Base-by-base conservation (phyloP, 2,888 invertebrate genomes). In the Tinea semifulvella region DNA sequence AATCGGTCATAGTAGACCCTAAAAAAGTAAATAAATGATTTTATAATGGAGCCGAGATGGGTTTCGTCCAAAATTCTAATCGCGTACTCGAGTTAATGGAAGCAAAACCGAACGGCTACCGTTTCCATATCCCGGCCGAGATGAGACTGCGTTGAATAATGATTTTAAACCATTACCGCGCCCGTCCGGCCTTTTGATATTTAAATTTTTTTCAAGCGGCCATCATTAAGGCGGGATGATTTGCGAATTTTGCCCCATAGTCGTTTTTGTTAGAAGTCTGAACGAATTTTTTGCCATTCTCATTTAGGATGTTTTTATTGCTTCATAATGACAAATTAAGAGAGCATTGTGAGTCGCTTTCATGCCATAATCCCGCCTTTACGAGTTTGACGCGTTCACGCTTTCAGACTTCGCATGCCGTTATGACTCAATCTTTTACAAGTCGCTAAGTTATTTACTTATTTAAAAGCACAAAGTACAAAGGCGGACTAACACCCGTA, bases 171-270 rank as follows among this genome's bases (percentile, higher is more conserved):
- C 80, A 80, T 80, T 80, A 80, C 66, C 68, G 70, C 61, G 74
- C 68, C 71, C 76, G 80, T 75, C 79, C 79, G 71, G 72, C 70
- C 79, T 79, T 79, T 79, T 80, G 77, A 80, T 80, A 80, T 80
- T 79, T 80, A 79, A 80, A 74, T 79, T 80, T 77, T 77, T 80
- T 80, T 77, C 71, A 77, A 79, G 79, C 77, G 76, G 67, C 68
- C 72, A 59, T 79, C 77, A 80, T 80, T 80, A 80, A 61, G 68
- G 58, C 61, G 62, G 71, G 61, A 76, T 80, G 80, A 80, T 76
- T 74, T 77, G 80, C 80, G 73, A 76, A 80, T 70, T 79, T 66
- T 60, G 75, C 80, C 80, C 77, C 68, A 67, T 55, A 70, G 74
- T 65, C 69, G 72, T 79, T 80, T 77, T 77, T 76, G 72, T n/a